These are phyloP conservation scores for Prenolepis imparis DNA, from an alignment of 2,888 invertebrate genomes.

Conservation along the genomic window DNA sequence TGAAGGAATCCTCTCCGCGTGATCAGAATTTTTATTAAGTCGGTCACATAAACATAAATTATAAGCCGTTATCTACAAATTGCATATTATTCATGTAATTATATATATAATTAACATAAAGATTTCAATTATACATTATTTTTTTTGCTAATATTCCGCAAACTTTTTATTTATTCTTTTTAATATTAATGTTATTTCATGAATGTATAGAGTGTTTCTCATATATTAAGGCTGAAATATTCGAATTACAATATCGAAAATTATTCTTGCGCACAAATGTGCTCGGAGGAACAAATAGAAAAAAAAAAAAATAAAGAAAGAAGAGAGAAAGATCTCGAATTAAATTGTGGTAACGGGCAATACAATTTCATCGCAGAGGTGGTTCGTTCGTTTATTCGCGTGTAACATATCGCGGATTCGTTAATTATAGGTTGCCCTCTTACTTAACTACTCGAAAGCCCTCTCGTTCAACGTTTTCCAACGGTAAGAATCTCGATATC, in stretches of 20 bases:
- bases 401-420: constrained; percentile 46
- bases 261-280: constrained; percentile 10
- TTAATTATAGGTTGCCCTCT: constrained; percentile 52
- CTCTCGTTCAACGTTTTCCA: constrained; percentile 15
- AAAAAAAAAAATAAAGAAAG: neutral
- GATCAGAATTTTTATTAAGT: neutral
- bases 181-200: neutral
- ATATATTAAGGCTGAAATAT: constrained; percentile 6
- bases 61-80: neutral
- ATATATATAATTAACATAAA: neutral
- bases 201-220: neutral
- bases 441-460: constrained; percentile 46
- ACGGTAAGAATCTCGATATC: constrained; percentile 39
- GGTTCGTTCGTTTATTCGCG: constrained; percentile 23
- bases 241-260: constrained; percentile 8
- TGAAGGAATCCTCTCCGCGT: neutral
- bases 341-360: constrained; percentile 43
- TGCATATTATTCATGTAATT: neutral
- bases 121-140: neutral
- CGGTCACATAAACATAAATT: constrained; percentile 6
- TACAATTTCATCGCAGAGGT: constrained; percentile 42
- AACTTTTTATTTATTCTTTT: neutral
- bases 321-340: constrained; percentile 29
- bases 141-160: neutral
- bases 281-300: neutral